phyloP scores from a whole-genome alignment of 2,113 vertebrate species.

The Takifugu flavidus region DNA sequence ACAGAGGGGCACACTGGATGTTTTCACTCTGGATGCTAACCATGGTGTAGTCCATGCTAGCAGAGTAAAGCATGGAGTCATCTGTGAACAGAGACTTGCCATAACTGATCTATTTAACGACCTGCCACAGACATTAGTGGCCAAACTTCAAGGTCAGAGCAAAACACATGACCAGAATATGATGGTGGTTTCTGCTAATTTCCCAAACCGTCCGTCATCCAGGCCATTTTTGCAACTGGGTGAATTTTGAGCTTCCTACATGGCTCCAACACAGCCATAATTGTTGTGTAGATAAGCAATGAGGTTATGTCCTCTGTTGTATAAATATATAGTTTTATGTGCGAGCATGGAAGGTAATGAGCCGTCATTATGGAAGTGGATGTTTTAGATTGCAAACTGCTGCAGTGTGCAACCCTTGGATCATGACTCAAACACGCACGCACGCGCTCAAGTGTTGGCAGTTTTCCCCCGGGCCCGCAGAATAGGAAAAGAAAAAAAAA shows the following conservation, averaged over 20 bases:
- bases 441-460: slow-evolving; percentile 9
- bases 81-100: no score
- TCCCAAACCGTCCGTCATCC: slow-evolving; percentile 54
- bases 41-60: no score
- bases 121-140: slow-evolving; percentile 15
- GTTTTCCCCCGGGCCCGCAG: slow-evolving; percentile 37
- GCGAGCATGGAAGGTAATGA: slow-evolving; percentile 61
- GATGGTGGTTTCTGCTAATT: slow-evolving; percentile 40
- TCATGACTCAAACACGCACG: slow-evolving; percentile 34
- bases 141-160: slow-evolving; percentile 29
- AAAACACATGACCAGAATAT: slow-evolving; percentile 30
- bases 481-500: not conserved
- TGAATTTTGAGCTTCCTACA: slow-evolving; percentile 47
- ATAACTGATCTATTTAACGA: slow-evolving; percentile 5
- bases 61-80: no score
- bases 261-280: slow-evolving; percentile 53
- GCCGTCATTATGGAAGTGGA: slow-evolving; percentile 64
- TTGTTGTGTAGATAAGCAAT: slow-evolving; percentile 62
- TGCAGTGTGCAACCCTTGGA: no score
- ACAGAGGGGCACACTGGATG: no score
- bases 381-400: slow-evolving; percentile 56
- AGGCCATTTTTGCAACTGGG: slow-evolving; percentile 60
- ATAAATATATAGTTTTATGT: slow-evolving; percentile 71
- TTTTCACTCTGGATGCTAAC: no score
- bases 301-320: slow-evolving; percentile 62